phyloP scores from a whole-genome alignment of 2,113 vertebrate genomes.

The Clarias macrocephalus region DNA sequence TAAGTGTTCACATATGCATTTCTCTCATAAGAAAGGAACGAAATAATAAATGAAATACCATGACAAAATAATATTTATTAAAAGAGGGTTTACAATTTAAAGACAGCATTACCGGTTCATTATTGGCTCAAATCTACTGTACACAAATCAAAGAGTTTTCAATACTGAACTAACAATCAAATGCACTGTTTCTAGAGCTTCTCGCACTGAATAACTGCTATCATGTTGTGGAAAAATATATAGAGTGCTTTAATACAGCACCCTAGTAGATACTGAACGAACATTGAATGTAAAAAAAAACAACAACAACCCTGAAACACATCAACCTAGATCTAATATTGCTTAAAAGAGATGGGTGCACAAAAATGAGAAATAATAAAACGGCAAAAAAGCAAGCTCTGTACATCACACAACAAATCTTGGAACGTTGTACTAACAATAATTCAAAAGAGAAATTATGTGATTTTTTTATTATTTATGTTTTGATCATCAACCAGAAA shows the following conservation, averaged over 20 bases:
- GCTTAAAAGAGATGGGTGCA: conserved; percentile 68
- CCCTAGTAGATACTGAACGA: conserved; percentile 42
- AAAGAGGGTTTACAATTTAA: conserved; percentile 47
- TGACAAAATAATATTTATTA: conserved; percentile 61
- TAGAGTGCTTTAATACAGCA: conserved; percentile 20
- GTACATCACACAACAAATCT: conserved; percentile 57
- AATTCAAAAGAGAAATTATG: conserved; percentile 5
- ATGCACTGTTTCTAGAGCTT: conserved; percentile 36
- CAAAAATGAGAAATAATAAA: conserved; percentile 61
- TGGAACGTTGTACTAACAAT: conserved; percentile 42
- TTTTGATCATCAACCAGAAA: conserved; percentile 54
- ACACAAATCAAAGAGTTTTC: conserved; percentile 30
- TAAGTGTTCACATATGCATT: background rate
- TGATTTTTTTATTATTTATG: conserved; percentile 55
- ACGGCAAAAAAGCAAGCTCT: conserved; percentile 48
- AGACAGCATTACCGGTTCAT: conserved; percentile 43
- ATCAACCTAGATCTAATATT: conserved; percentile 64
- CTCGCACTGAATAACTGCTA: conserved; percentile 22
- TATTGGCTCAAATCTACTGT: conserved; percentile 54
- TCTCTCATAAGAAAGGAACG: background rate
- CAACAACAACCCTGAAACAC: conserved; percentile 30
- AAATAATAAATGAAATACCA: conserved; percentile 30
- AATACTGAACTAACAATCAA: conserved; percentile 49
- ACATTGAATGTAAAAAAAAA: conserved; percentile 33
- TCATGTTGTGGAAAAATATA: conserved; percentile 34